A percentile compares a stretch with the other conserved stretches of the same genome.
Evolutionary conservation across 2,797 vertebrate genomes (phyloP).

Genomic region (Lemur catta): DNA sequence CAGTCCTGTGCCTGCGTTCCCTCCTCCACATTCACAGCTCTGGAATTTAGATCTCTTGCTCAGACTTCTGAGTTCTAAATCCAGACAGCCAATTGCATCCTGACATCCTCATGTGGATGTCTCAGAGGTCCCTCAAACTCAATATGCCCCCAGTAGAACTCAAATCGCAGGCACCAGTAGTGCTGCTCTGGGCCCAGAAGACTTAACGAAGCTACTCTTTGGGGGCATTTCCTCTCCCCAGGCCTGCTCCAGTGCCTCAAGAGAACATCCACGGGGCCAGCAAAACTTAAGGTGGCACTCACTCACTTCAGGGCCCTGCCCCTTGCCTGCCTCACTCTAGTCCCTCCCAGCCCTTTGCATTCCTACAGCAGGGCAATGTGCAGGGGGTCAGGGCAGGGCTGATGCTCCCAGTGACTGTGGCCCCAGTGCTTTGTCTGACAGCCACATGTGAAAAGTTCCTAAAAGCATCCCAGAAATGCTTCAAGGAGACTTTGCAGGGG

Average conservation of each 20-base stretch:
- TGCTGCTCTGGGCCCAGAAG: neutral
- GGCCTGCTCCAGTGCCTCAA: neutral
- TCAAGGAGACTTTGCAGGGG: neutral
- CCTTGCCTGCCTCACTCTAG: neutral
- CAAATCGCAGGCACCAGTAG: too few species aligned
- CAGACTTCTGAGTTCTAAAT: conserved; percentile 6
- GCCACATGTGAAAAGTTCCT: neutral
- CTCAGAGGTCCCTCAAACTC: neutral
- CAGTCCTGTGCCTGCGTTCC: neutral
- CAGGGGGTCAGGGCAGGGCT: neutral
- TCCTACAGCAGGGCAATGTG: neutral
- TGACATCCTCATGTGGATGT: neutral
- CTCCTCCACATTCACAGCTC: neutral
- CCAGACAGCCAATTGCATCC: neutral
- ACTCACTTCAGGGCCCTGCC: neutral
- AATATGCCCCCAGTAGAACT: neutral
- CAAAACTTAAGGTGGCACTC: neutral
- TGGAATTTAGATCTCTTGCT: conserved; percentile 38
- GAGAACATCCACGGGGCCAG: neutral
- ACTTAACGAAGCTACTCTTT: neutral
- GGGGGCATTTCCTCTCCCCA: neutral
- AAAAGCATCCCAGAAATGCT: neutral
- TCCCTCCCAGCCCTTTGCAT: neutral
- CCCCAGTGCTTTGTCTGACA: neutral
- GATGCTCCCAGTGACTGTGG: neutral